Evolutionary conservation across 1,140 invertebrate genomes (phyloP).

Genomic region (Drosophila nigromelanica): DNA sequence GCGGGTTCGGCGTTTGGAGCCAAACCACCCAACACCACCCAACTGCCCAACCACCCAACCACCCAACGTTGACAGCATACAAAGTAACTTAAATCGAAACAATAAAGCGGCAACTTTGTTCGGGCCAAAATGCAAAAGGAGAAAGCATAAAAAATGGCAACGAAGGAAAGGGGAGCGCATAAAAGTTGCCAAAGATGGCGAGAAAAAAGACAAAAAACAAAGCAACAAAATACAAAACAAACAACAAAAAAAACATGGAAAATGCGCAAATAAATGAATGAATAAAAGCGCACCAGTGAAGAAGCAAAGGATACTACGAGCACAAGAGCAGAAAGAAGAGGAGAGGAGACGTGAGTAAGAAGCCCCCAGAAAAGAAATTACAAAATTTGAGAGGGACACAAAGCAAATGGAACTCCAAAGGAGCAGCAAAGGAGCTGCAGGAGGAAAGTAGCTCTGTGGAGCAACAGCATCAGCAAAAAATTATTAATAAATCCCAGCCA

Average conservation of each 20-base stretch:
- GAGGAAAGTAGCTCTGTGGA: no score
- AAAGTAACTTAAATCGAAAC: conserved; percentile 83
- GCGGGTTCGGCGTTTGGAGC: conserved; percentile 54
- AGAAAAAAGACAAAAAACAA: conserved; percentile 16
- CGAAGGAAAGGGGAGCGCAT: conserved; percentile 27
- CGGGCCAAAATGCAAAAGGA: conserved; percentile 68
- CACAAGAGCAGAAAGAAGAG: neutral
- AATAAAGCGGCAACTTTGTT: conserved; percentile 82
- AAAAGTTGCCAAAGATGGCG: conserved; percentile 48
- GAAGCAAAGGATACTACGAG: conserved; percentile 11
- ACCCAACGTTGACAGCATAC: conserved; percentile 80
- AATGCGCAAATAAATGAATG: conserved; percentile 81
- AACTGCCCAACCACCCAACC: conserved; percentile 7
- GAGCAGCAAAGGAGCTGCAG: neutral
- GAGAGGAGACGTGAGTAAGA: conserved; percentile 18
- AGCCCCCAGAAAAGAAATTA: conserved; percentile 74
- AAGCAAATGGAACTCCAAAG: conserved; percentile 8
- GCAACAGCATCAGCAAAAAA: conserved; percentile 24
- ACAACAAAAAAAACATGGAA: conserved; percentile 49
- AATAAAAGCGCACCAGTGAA: conserved; percentile 67
- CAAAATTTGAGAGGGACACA: conserved; percentile 61
- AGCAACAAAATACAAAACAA: conserved; percentile 14
- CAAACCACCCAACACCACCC: conserved; percentile 10
- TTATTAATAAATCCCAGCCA: conserved; percentile 74
- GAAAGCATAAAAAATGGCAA: conserved; percentile 57